Base-by-base conservation (phyloP, 1,140 invertebrate genomes). In the Cherax destructor region DNA sequence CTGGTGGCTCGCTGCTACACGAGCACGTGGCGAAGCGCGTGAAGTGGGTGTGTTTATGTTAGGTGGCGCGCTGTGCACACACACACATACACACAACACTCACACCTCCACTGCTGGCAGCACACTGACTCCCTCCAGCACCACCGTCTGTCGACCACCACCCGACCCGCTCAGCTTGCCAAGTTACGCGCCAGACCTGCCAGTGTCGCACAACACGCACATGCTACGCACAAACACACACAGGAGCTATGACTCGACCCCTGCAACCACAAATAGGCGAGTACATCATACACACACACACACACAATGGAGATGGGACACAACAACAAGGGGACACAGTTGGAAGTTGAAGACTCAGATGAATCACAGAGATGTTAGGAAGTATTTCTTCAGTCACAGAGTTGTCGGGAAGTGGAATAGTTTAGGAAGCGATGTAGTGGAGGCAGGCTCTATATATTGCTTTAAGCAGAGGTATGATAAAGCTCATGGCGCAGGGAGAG, bases 101-200 rank as follows among this genome's bases (percentile, higher is more conserved):
- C 69, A 74, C 69, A n/a, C 30, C 69, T 30, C 24, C 69, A 74
- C 69, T n/a, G 69, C 21, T 74, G n/a, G 16, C 69, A 74, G 69
- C 69, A 74, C n/a, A 74, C 69, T 74, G 69, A 74, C 69, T 74
- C n/a, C n/a, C 69, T 24, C n/a, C 69, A 24, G n/a, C 24, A 9
- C 69, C 69, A 30, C 61, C 30, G 30, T 41, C 30, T 41, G 30
- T 41, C 30, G 30, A 41, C 30, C 21, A 65, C 61, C 61, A 13
- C 52, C 52, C 9, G 65, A 74, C 69, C 69, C 21, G 69, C 69
- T 30, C 9, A 24, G 69, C 69, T 30, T 74, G 69, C 69, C 69
- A 74, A 74, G 69, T 74, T 74, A 74, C 69, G 69, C 69, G 69
- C 69, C n/a, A 74, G 69, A 30, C 69, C 61, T 65, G 61, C 61